Evolutionary conservation across 2,888 invertebrate genomes (phyloP), one percentile per base, ranked within the genome.

Genomic region (Synanthedon andrenaeformis): DNA sequence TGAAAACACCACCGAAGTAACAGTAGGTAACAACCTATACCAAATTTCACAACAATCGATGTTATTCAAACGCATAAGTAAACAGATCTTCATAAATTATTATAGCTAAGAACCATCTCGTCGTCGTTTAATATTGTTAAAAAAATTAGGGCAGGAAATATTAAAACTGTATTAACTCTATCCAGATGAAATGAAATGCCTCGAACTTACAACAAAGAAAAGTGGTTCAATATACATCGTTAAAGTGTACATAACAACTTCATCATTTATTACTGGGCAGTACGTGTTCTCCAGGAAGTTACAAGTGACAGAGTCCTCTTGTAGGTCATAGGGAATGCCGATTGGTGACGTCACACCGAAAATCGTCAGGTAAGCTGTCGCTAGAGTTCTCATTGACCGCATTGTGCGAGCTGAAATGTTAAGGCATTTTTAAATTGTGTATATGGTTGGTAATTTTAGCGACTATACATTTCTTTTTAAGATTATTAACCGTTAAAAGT

Each of bases 211-310:
- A 57, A 62, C 63, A n/a, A 71, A 65, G 59, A 76, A 67, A 53
- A 61, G 65, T 0, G 59, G 3, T 54, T 74, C 68, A 2, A 77
- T 74, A 54, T 50, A 66, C 69, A 75, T 70, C 13, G 56, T 59
- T 2, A 76, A 61, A 0, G 61, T 63, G 58, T 76, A 78, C 13
- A 58, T 48, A 0, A 74, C 53, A 5, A 72, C 56, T 49, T 73
- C 72, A 0, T 60, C 67, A 35, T 59, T 55, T 28, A 65, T 51
- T 10, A 78, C 57, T 0, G 78, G 78, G 55, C 78, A 78, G 63
- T 65, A 67, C 11, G 72, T 60, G 63, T 75, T 75, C 35, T 60
- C 59, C 6, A 78, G 57, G 67, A 64, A 72, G 63, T 76, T 71
- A 63, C 77, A 76, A 28, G 78, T 74, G 42, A 58, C 42, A 0